Evolutionary conservation across 2,797 vertebrate genomes (phyloP), one percentile per base, ranked within the genome.

Genomic region (Stomatorhinus walkeri): DNA sequence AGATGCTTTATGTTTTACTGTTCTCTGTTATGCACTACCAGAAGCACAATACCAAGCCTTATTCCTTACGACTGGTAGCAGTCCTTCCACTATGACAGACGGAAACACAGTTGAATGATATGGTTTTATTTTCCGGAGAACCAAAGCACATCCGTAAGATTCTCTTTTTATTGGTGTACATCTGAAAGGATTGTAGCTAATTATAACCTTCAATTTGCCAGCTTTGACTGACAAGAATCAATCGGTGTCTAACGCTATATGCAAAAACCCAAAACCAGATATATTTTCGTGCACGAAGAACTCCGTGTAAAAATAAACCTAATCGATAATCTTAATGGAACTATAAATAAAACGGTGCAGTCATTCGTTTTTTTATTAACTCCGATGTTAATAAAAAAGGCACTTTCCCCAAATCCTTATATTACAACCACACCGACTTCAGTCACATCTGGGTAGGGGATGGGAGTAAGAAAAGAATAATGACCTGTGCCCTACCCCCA

Each of bases 271-370:
- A 76, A 16, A 36, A 40, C 28, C 32, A 19, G 19, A 43, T 40
- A n/a, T 40, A 5, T 7, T 8, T 43, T 79, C 32, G 72, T 79
- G 24, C 61, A 3, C 24, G 61, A 68, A 32, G 0, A 68, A 79
- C 6, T 76, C 24, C 1, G 4, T 79, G 28, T 9, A 79, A 43
- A 79, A 79, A 79, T 43, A 79, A 79, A 40, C 72, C 43, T 68
- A 72, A 72, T 72, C 64, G 64, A 72, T 72, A 16, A 72, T 72
- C 64, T 72, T 72, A 72, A 79, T 79, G 36, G 72, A 79, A n/a
- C 36, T 79, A 19, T n/a, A 79, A 40, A 79, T 43, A 40, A 19
- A 79, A 43, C 7, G 2, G 72, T 36, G 36, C 36, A 14, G 72
- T 79, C 72, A 79, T 19, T 79, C 36, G 0, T 40, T n/a, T 79